These are phyloP conservation scores for Lipophrys pholis DNA, from an alignment of 2,113 vertebrate species.

Conservation along the genomic window DNA sequence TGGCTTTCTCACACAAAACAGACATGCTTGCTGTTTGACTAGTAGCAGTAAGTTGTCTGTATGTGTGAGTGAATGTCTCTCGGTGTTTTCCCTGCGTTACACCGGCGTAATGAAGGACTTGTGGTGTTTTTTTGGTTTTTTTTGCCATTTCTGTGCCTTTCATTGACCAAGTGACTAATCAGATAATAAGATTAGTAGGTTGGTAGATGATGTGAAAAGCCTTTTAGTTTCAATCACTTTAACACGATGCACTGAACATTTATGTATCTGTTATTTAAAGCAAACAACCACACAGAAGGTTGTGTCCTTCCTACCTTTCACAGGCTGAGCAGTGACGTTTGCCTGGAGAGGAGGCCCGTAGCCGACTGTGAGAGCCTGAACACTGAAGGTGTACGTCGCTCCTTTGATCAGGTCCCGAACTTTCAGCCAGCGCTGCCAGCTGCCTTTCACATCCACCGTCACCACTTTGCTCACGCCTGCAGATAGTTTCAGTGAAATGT, in stretches of 20 bases:
- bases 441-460: slow-evolving; percentile 93
- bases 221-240: too few species aligned
- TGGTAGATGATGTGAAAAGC: too few species aligned
- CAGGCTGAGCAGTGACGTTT: slow-evolving; percentile 91
- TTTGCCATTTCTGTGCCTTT: not conserved
- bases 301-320: slow-evolving; percentile 83
- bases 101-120: too few species aligned
- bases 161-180: not conserved
- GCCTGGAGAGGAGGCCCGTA: slow-evolving; percentile 89
- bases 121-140: too few species aligned
- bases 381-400: slow-evolving; percentile 89
- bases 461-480: slow-evolving; percentile 95
- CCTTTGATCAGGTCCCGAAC: slow-evolving; percentile 92
- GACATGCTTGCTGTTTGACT: too few species aligned
- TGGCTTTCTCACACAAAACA: too few species aligned
- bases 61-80: too few species aligned
- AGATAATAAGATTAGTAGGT: not conserved
- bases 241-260: too few species aligned
- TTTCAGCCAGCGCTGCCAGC: slow-evolving; percentile 94
- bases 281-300: too few species aligned
- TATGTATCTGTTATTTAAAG: too few species aligned
- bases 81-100: too few species aligned
- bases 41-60: too few species aligned
- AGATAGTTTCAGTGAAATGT: slow-evolving; percentile 5
- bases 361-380: slow-evolving; percentile 92